A percentile compares a stretch with the other conserved stretches of the same genome.
phyloP scores from a whole-genome alignment of 2,113 vertebrate species.

The Oenanthe melanoleuca region DNA sequence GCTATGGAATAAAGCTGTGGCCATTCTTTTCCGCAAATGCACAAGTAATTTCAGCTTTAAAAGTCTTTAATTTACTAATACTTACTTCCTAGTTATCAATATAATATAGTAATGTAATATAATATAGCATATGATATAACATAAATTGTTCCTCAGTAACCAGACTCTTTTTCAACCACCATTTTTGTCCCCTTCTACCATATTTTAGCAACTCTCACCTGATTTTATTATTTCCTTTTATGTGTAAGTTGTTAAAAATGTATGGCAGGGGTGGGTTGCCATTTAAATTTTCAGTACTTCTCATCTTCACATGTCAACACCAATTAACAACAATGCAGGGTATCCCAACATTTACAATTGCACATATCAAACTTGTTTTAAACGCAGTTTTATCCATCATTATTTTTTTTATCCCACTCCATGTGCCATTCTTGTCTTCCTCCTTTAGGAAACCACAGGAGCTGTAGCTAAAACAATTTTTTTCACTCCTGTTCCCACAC shows the following conservation, averaged over 20 bases:
- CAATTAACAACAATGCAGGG: accelerated
- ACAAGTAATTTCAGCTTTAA: background rate
- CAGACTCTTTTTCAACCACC: background rate
- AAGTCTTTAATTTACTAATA: background rate
- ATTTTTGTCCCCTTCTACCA: background rate
- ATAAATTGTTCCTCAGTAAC: background rate
- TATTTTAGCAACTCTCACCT: background rate
- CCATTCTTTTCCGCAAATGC: background rate
- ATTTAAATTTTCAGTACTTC: background rate
- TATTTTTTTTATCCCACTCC: background rate
- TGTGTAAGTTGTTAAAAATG: background rate
- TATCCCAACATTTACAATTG: background rate
- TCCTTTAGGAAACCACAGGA: background rate
- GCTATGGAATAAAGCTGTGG: background rate
- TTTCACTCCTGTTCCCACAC: background rate
- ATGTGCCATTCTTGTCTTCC: background rate
- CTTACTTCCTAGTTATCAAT: background rate
- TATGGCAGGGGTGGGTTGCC: accelerated
- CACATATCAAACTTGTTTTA: background rate
- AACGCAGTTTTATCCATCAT: background rate
- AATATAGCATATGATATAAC: background rate
- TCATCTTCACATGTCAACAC: background rate
- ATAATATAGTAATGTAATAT: background rate
- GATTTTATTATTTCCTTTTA: background rate
- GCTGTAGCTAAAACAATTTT: background rate